A percentile compares a stretch with the other conserved stretches of the same genome.
These are phyloP conservation scores for Hyperoodon ampullatus DNA, from an alignment of 2,113 vertebrate species.

Conservation along the genomic window DNA sequence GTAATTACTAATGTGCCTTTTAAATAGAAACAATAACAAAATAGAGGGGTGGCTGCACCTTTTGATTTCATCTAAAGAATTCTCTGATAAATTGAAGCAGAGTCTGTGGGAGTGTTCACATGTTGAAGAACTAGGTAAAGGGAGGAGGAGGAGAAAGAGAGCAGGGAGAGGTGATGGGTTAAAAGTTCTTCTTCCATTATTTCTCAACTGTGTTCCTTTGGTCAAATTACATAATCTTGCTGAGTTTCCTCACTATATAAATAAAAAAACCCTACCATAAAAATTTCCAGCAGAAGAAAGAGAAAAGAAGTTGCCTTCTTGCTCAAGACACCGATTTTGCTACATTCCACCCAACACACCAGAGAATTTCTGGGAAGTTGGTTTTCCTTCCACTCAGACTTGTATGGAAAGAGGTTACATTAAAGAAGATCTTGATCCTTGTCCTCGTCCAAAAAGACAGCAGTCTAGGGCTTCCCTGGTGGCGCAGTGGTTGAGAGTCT, in stretches of 20 bases:
- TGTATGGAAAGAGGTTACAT: too few species aligned
- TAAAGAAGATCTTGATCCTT: too few species aligned
- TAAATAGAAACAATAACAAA: constrained; percentile 16
- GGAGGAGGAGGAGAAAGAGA: neutral
- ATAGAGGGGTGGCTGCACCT: neutral
- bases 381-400: too few species aligned
- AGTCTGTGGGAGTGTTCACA: neutral
- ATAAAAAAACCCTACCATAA: neutral
- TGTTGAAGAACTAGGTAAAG: neutral
- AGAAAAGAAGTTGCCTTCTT: too few species aligned
- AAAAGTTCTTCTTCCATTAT: neutral
- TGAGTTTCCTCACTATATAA: neutral
- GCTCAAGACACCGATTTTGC: too few species aligned
- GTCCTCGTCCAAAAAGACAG: too few species aligned
- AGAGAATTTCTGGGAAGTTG: too few species aligned
- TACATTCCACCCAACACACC: too few species aligned
- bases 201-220: neutral
- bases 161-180: neutral
- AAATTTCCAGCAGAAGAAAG: neutral
- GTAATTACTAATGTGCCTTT: neutral
- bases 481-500: too few species aligned
- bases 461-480: too few species aligned
- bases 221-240: constrained; percentile 24
- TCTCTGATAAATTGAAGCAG: neutral
- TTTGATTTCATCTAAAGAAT: constrained; percentile 27